Percentiles rank a stretch among this genome's conserved stretches.
phyloP scores from a whole-genome alignment of 2,113 vertebrate species.

The Thalassarche chlororhynchos region DNA sequence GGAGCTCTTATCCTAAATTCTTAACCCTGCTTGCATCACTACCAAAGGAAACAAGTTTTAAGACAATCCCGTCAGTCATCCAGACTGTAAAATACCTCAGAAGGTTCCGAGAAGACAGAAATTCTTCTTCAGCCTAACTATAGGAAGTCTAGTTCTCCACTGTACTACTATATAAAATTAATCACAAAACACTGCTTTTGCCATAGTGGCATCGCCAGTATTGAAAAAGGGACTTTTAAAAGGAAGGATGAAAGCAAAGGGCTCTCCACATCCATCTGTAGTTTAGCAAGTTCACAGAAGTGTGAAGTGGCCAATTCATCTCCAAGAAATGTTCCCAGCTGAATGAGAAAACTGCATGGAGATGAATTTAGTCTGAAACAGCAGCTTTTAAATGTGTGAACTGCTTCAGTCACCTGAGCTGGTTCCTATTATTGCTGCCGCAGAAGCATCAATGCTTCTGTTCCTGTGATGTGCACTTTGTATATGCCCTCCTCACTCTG shows the following conservation, averaged over 20 bases:
- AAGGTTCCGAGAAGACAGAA: background rate
- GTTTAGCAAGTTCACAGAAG: slow-evolving; percentile 36
- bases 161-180: background rate
- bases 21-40: background rate
- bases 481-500: background rate
- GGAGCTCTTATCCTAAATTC: background rate
- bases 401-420: background rate
- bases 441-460: background rate
- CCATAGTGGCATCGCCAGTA: background rate
- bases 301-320: background rate
- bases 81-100: background rate
- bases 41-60: background rate
- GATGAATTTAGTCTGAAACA: slow-evolving; percentile 1
- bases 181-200: background rate
- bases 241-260: background rate
- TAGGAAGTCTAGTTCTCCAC: background rate
- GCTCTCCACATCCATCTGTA: background rate
- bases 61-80: background rate
- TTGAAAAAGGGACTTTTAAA: background rate
- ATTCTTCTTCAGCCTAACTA: background rate
- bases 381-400: background rate
- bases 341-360: background rate
- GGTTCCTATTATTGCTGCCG: background rate
- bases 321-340: slow-evolving; percentile 9
- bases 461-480: background rate